Percentiles rank a stretch among this genome's conserved stretches.
Evolutionary conservation across 2,113 vertebrate species (phyloP).

Genomic region (Microtus montanus): DNA sequence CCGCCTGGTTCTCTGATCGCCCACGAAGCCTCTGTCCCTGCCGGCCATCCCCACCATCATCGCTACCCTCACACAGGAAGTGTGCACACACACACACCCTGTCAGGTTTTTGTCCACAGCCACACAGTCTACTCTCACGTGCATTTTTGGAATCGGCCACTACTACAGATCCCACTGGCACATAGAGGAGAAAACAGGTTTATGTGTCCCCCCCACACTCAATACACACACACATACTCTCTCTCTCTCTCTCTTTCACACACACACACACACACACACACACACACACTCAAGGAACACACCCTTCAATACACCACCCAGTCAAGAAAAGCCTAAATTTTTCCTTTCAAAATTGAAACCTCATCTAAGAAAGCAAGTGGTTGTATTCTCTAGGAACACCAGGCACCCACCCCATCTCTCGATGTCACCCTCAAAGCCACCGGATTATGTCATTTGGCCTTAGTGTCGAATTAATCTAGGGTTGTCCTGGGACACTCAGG

Average conservation of each 20-base stretch:
- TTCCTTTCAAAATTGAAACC: slow-evolving; percentile 45
- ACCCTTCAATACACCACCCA: background rate
- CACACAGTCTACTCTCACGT: background rate
- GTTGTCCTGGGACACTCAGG: background rate
- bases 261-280: background rate
- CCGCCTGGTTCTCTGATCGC: background rate
- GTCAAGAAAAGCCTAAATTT: slow-evolving; percentile 13
- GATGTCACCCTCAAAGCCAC: background rate
- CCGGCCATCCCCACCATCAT: background rate
- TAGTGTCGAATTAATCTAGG: slow-evolving; percentile 38
- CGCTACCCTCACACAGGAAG: background rate
- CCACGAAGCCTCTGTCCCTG: background rate
- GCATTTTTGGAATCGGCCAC: background rate
- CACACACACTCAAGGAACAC: background rate
- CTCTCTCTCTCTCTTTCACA: background rate
- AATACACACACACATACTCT: background rate
- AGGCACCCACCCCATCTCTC: background rate
- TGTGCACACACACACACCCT: slow-evolving; percentile 1
- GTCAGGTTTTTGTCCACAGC: background rate
- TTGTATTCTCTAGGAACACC: background rate
- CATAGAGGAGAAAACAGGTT: background rate
- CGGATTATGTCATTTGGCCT: background rate
- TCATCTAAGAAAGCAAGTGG: background rate
- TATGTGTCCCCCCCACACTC: background rate
- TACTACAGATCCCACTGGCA: background rate